These are phyloP conservation scores for Trogon melanurus DNA, from an alignment of 2,113 vertebrate genomes.

Conservation along the genomic window DNA sequence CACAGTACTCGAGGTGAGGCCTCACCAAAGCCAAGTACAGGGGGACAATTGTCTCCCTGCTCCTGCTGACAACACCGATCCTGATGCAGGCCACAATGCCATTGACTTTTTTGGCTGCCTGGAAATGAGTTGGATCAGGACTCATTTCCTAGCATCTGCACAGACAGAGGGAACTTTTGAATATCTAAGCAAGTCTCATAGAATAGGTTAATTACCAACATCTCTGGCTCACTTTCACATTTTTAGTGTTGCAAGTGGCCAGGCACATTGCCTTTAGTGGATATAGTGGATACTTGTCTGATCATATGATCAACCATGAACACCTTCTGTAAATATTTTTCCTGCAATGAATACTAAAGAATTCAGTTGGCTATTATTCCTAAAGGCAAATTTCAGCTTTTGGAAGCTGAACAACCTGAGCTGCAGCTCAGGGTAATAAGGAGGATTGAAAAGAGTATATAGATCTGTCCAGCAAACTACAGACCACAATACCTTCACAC, in stretches of 20 bases:
- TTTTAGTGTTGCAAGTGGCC: not conserved
- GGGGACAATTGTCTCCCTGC: too few relatives aligned
- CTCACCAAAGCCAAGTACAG: too few relatives aligned
- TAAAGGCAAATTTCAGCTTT: not conserved
- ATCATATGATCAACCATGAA: not conserved
- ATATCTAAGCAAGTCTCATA: not conserved
- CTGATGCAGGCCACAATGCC: too few relatives aligned
- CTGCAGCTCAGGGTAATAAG: not conserved
- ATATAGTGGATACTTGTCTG: not conserved
- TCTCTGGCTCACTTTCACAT: conserved; percentile 6
- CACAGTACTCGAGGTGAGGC: too few relatives aligned
- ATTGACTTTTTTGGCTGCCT: too few relatives aligned
- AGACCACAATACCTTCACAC: not conserved
- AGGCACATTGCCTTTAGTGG: not conserved
- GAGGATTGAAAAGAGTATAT: not conserved
- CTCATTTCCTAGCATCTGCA: not conserved
- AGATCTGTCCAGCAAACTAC: not conserved
- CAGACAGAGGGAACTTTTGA: not conserved
- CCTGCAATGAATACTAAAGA: not conserved
- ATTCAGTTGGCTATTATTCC: not conserved
- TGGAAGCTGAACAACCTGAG: not conserved
- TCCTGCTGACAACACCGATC: too few relatives aligned
- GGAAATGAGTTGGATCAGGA: not conserved
- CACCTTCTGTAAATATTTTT: not conserved
- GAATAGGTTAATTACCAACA: not conserved